A percentile compares a stretch with the other conserved stretches of the same genome.
Conservation (phyloP, 1,140 invertebrate genomes). For the Bombus confusus region DNA sequence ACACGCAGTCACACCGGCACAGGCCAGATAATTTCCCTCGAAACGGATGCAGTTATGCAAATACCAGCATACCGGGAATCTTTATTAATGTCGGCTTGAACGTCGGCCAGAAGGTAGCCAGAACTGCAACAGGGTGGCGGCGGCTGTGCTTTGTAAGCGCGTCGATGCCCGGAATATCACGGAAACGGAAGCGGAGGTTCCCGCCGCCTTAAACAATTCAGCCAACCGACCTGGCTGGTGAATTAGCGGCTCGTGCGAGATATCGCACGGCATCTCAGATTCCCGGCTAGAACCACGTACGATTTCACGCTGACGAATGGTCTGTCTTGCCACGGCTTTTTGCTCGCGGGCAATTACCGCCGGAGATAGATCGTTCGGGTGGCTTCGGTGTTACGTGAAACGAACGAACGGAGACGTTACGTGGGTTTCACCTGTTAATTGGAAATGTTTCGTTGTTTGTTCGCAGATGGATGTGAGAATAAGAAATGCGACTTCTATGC, state of each 20-base stretch:
- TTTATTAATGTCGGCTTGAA: slow-evolving; percentile 71
- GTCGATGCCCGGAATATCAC: slow-evolving; percentile 35
- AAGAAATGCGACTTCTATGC: slow-evolving; percentile 93
- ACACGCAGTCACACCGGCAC: not conserved
- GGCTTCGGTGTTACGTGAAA: not conserved
- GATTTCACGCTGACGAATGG: slow-evolving; percentile 31
- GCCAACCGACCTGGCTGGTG: not conserved
- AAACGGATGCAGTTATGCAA: slow-evolving; percentile 70
- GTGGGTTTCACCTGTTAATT: slow-evolving; percentile 3
- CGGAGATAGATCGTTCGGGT: slow-evolving; percentile 10
- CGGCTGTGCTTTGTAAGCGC: slow-evolving; percentile 15
- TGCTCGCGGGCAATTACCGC: slow-evolving; percentile 33
- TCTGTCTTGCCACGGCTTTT: slow-evolving; percentile 4
- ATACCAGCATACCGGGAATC: slow-evolving; percentile 54
- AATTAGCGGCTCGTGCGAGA: slow-evolving; percentile 1
- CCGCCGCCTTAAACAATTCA: slow-evolving; percentile 40
- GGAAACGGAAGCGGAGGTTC: slow-evolving; percentile 42
- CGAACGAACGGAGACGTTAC: too few relatives aligned
- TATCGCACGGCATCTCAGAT: slow-evolving; percentile 21
- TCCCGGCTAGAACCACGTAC: not conserved
- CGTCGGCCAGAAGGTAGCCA: slow-evolving; percentile 34
- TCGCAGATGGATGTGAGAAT: slow-evolving; percentile 93
- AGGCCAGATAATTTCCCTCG: slow-evolving; percentile 59
- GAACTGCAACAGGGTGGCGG: slow-evolving; percentile 23
- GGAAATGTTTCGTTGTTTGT: slow-evolving; percentile 48